These are phyloP conservation scores for Clarias laeviceps DNA, from an alignment of 2,797 vertebrate genomes.

Conservation along the genomic window DNA sequence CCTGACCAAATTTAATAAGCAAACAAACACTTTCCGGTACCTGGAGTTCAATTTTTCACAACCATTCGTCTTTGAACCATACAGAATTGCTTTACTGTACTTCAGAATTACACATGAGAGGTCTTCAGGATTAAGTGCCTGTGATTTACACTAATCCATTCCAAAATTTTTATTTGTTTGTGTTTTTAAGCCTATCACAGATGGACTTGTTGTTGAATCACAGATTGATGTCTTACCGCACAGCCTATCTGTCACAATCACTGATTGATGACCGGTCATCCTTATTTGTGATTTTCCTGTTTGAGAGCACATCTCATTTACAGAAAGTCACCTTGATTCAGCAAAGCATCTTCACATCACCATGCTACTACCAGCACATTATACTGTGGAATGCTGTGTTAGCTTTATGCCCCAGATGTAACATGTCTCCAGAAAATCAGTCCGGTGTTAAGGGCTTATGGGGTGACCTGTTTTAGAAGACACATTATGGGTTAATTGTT, in stretches of 20 bases:
- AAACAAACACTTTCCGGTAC: not conserved
- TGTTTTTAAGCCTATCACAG: not conserved
- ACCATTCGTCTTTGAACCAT: not conserved
- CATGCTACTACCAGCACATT: not conserved
- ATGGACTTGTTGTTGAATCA: not conserved
- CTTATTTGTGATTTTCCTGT: not conserved
- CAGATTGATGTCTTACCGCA: not conserved
- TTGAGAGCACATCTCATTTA: not conserved
- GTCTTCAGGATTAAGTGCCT: too few relatives aligned
- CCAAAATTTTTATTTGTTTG: too few relatives aligned
- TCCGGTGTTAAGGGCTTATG: too few relatives aligned
- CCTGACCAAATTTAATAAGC: not conserved
- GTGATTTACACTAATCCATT: too few relatives aligned
- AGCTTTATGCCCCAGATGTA: not conserved
- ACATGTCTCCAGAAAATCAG: not conserved
- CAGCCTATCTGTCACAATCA: not conserved
- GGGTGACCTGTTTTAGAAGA: not conserved
- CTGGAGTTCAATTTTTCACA: not conserved
- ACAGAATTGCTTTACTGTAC: not conserved
- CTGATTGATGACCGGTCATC: not conserved
- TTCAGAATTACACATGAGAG: too few relatives aligned
- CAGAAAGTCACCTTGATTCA: not conserved
- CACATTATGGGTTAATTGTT: not conserved
- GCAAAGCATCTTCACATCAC: not conserved
- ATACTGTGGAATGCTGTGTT: not conserved